Evolutionary conservation across 2,797 vertebrate species (phyloP), one percentile per base, ranked within the genome.

Genomic region (Anguilla marmorata): DNA sequence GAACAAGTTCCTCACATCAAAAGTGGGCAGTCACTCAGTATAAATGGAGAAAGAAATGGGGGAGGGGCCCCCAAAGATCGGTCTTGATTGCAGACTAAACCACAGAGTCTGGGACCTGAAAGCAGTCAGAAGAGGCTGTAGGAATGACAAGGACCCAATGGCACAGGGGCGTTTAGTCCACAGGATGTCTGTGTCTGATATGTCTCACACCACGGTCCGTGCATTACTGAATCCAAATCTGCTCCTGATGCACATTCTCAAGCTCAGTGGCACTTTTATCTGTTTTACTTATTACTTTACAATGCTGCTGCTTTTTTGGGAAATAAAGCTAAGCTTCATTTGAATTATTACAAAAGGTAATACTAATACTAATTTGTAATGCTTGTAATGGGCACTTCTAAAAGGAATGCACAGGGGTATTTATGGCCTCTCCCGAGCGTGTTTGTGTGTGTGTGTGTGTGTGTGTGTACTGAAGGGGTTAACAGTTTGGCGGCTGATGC

Each of bases 41-140:
- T 86, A 74, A 85, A 54, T 56, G 30, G 21, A 85, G 56, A 19
- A 37, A 82, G 48, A 45, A 86, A 76, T 5, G 11, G 41, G 79
- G 76, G 54, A 16, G 16, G 33, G 86, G 9, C 4, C 24, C 48
- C 52, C 24, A 80, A 33, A 86, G 84, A 37, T 58, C 66, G 50
- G 21, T 37, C n/a, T 72, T 85, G 50, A 86, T 80, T 85, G 24
- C 87, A 88, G 48, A 86, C 84, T 88, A 88, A 86, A 76, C 84
- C 48, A 58, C 56, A 85, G 5, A 45, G 30, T 60, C 80, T 87
- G 80, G 50, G 41, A 9, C n/a, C 33, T 33, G 54, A 85, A 63
- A 41, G 19, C 12, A n/a, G 54, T 82, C 48, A 84, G 11, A 52
- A 45, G n/a, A 16, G 45, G 24, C 19, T 56, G n/a, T n/a, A 63